These are phyloP conservation scores for Tuberolachnus salignus DNA, from an alignment of 2,888 invertebrate species.

Conservation along the genomic window DNA sequence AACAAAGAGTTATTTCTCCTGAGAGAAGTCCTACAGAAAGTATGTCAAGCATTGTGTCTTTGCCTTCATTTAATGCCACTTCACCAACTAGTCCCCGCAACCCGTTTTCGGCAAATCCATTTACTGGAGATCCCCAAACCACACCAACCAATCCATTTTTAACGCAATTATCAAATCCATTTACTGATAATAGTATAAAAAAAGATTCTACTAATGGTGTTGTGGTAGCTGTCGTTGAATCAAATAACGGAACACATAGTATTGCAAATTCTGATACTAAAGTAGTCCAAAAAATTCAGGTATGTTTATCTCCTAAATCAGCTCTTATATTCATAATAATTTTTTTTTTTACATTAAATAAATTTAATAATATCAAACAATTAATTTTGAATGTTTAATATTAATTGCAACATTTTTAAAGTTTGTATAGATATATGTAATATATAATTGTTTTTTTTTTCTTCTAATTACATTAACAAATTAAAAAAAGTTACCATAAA, in stretches of 20 bases:
- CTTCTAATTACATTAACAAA: no score
- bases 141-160: slow-evolving; percentile 56
- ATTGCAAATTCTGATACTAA: slow-evolving; percentile 38
- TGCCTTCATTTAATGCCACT: slow-evolving; percentile 54
- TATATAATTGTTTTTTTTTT: no score
- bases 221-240: slow-evolving; percentile 36
- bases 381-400: no score
- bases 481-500: no score
- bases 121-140: slow-evolving; percentile 58
- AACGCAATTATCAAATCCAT: slow-evolving; percentile 51
- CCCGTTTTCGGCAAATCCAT: slow-evolving; percentile 59
- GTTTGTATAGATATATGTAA: no score
- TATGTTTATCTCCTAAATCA: slow-evolving; percentile 28
- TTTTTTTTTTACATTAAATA: neutral
- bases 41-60: slow-evolving; percentile 58
- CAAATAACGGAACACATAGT: slow-evolving; percentile 35
- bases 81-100: slow-evolving; percentile 60
- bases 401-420: no score
- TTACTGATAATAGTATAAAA: slow-evolving; percentile 46
- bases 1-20: slow-evolving; percentile 61
- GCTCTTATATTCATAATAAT: neutral
- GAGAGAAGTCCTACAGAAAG: slow-evolving; percentile 59
- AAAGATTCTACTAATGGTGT: slow-evolving; percentile 38
- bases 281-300: slow-evolving; percentile 33
- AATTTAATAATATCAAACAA: no score